These are phyloP conservation scores for Drosophila lowei DNA, from an alignment of 1,140 invertebrate genomes.

Conservation along the genomic window DNA sequence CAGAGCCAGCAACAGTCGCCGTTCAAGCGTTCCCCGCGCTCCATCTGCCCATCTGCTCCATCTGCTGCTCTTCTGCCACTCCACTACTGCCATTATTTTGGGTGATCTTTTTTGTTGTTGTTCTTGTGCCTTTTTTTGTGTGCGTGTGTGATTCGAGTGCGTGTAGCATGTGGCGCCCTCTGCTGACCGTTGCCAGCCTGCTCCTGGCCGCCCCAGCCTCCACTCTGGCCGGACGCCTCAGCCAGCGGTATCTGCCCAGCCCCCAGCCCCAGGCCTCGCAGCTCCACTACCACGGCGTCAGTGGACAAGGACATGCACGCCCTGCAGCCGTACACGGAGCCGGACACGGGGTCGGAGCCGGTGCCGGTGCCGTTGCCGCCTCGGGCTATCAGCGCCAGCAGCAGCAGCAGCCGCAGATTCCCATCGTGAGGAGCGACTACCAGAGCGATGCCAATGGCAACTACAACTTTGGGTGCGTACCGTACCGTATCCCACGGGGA, in stretches of 20 bases:
- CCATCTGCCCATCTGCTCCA: not conserved
- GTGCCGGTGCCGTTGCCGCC: not conserved
- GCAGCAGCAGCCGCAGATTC: constrained; percentile 74
- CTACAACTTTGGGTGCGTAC: constrained; percentile 85
- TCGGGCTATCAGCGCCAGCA: constrained; percentile 19
- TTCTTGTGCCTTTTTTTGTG: constrained; percentile 13
- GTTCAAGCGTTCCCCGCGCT: constrained; percentile 28
- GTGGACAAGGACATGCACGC: constrained; percentile 45
- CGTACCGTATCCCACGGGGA: too few relatives aligned
- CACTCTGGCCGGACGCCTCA: constrained; percentile 35
- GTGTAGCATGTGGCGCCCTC: constrained; percentile 38
- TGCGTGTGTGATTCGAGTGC: constrained; percentile 16
- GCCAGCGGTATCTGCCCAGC: constrained; percentile 69
- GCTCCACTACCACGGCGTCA: constrained; percentile 70
- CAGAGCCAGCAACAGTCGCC: constrained; percentile 52
- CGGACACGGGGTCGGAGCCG: not conserved
- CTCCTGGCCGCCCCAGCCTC: constrained; percentile 21
- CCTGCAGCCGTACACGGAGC: constrained; percentile 8
- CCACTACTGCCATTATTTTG: not conserved
- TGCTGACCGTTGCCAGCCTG: constrained; percentile 32
- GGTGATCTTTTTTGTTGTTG: constrained; percentile 6
- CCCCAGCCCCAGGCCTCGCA: constrained; percentile 51
- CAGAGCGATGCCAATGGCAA: constrained; percentile 84
- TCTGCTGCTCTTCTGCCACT: not conserved
- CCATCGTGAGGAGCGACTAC: constrained; percentile 85